A percentile compares a stretch with the other conserved stretches of the same genome.
phyloP scores from a whole-genome alignment of 2,797 vertebrate species.

The Falco rusticolus region DNA sequence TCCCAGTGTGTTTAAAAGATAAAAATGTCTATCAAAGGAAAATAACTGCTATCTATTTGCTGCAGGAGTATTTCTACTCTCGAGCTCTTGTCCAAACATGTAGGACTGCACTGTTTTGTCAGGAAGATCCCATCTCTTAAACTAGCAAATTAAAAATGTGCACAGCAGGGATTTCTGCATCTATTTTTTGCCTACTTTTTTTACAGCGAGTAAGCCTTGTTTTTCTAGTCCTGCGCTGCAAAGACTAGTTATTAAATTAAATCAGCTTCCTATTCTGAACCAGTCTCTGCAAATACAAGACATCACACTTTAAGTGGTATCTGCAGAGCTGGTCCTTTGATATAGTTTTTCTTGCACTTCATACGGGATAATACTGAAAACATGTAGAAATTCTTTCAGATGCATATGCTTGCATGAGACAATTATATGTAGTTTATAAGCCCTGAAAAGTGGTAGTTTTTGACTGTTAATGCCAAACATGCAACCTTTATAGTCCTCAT shows the following conservation, averaged over 20 bases:
- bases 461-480: neutral
- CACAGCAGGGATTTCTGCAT: neutral
- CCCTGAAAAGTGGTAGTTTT: neutral
- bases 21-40: neutral
- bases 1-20: slow-evolving; percentile 21
- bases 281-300: neutral
- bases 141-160: slow-evolving; percentile 11
- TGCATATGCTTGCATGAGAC: neutral
- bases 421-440: neutral
- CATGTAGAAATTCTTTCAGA: neutral
- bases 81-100: neutral
- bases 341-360: neutral
- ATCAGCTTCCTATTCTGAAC: neutral
- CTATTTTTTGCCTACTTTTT: neutral
- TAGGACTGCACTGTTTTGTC: neutral
- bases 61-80: slow-evolving; percentile 20
- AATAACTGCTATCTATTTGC: slow-evolving; percentile 30
- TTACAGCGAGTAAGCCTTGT: neutral
- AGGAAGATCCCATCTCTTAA: slow-evolving; percentile 13
- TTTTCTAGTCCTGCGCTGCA: neutral
- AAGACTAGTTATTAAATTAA: neutral
- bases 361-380: neutral
- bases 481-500: neutral
- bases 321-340: neutral
- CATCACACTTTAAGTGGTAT: neutral